Base-by-base conservation (phyloP, 2,888 invertebrate species). In the Tachina fera region DNA sequence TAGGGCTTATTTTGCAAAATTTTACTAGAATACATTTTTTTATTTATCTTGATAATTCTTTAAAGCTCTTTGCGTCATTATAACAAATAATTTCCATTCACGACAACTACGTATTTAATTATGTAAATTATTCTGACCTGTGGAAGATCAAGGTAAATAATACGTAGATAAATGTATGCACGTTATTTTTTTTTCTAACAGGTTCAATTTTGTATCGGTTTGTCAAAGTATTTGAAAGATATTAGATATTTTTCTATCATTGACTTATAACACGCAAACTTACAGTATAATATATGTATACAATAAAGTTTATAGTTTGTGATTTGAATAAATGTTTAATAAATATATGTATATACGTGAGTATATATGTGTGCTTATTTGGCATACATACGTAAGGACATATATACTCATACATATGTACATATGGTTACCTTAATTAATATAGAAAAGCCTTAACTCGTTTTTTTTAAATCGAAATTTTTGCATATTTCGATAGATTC, bases 241-340 rank as follows among this genome's bases (percentile, higher is more conserved):
- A 39, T 14, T 16, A 41, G 1, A 3, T 43, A 8, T 22, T 72
- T 72, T 43, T 39, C 19, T 61, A n/a, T 61, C 51, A 63, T 41
- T 11, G 56, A 53, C 53, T 5, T 1, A 31, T 8, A 65, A 31
- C 76, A 76, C 65, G 76, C 76, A 65, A 76, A 8, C 43, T 8
- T 9, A 11, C 9, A 53, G 63, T 75, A 45, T 19, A 63, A 70
- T 53, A 3, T 8, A 39, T 11, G 58, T 8, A 39, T 11, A 71
- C 6, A 22, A 5, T 6, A 13, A 56, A 70, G 9, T 11, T 16
- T 31, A 60, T 47, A n/a, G 47, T 72, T 60, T 31, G 16, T 47
- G 47, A 72, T 47, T 47, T 47, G 10, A 60, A 11, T 72, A 47
- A 41, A 11, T 9, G 11, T 68, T 53, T 43, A 10, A 16, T 72